phyloP scores from a whole-genome alignment of 2,113 vertebrate species.

The Collichthys lucidus region DNA sequence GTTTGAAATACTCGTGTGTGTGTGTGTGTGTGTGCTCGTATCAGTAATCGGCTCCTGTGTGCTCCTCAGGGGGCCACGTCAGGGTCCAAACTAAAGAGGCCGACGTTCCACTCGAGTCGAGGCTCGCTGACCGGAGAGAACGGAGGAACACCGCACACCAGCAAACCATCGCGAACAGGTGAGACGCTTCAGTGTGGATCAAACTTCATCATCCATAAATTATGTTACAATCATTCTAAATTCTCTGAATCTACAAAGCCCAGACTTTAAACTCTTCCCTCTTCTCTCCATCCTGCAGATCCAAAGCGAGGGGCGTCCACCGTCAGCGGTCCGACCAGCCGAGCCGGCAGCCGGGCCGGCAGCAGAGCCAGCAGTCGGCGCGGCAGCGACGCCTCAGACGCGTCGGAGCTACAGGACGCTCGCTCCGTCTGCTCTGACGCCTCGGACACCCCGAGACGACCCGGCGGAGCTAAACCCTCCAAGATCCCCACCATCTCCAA shows the following conservation, averaged over 20 bases:
- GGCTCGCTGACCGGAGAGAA: constrained; percentile 95
- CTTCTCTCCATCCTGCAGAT: constrained; percentile 76
- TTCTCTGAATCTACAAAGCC: no score
- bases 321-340: constrained; percentile 89
- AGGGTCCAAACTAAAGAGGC: constrained; percentile 93
- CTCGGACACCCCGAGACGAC: constrained; percentile 92
- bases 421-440: constrained; percentile 96
- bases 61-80: constrained; percentile 87
- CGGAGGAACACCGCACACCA: constrained; percentile 87
- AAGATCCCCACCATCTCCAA: constrained; percentile 99
- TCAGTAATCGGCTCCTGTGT: background rate
- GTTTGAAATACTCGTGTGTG: background rate
- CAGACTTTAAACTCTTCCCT: background rate
- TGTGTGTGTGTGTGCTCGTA: background rate
- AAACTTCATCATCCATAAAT: no score
- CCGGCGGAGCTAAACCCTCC: constrained; percentile 89
- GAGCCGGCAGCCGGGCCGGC: constrained; percentile 92
- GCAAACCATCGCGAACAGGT: constrained; percentile 91
- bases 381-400: constrained; percentile 96
- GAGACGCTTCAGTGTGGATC: no score
- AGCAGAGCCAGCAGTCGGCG: constrained; percentile 94
- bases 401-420: constrained; percentile 93
- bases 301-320: constrained; percentile 87
- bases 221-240: background rate
- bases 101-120: constrained; percentile 95